Conservation (phyloP, 2,888 invertebrate genomes). For the Dynastes tityus region DNA sequence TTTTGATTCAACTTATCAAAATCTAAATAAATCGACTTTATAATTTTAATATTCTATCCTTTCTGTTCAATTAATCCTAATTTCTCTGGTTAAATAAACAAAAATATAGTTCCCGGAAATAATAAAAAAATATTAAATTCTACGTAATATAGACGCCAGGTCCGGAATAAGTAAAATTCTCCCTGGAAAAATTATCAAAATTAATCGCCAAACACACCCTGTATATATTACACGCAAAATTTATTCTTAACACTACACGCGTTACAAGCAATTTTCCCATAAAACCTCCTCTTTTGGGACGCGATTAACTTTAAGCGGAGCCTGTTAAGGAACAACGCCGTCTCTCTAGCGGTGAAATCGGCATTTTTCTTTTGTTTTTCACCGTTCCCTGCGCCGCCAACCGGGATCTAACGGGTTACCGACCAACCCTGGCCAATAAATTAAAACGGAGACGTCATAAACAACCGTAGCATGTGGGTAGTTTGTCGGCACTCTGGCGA, state of each 20-base stretch:
- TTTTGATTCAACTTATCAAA: not conserved
- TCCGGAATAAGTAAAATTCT: too few relatives aligned
- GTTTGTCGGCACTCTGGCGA: slow-evolving; percentile 20
- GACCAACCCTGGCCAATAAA: slow-evolving; percentile 39
- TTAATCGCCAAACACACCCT: too few relatives aligned
- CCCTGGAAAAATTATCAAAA: too few relatives aligned
- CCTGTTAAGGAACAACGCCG: not conserved
- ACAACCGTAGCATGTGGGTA: slow-evolving; percentile 31
- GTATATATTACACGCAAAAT: too few relatives aligned
- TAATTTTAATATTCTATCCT: too few relatives aligned
- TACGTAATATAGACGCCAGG: too few relatives aligned
- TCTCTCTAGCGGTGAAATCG: slow-evolving; percentile 15
- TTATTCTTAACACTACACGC: too few relatives aligned
- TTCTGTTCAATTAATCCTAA: too few relatives aligned
- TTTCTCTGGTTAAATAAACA: too few relatives aligned
- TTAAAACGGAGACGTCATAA: slow-evolving; percentile 6
- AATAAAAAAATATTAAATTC: too few relatives aligned
- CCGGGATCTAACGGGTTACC: slow-evolving; percentile 14
- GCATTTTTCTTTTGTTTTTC: slow-evolving; percentile 3
- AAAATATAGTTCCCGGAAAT: too few relatives aligned
- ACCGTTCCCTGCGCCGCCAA: not conserved
- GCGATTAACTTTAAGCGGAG: slow-evolving; percentile 24
- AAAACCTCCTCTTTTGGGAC: slow-evolving; percentile 7
- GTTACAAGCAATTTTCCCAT: not conserved
- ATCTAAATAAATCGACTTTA: too few relatives aligned